Evolutionary conservation across 2,888 invertebrate species (phyloP).

Genomic region (Limnephilus rhombicus): DNA sequence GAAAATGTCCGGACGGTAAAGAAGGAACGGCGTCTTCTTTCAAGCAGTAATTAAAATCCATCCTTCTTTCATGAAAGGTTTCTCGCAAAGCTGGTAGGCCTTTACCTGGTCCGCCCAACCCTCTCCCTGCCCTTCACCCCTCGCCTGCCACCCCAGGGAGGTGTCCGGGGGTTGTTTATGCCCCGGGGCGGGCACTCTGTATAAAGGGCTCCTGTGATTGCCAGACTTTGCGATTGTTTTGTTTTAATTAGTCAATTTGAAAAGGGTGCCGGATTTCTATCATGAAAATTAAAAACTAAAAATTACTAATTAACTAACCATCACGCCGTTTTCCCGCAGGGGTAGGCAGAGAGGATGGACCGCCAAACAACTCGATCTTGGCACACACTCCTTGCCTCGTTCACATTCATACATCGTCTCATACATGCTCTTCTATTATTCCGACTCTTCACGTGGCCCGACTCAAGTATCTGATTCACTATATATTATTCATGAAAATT

Average conservation of each 20-base stretch:
- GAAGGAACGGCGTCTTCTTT: not conserved
- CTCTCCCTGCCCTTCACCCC: not conserved
- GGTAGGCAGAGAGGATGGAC: too few species aligned
- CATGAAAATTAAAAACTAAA: not conserved
- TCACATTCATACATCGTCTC: too few species aligned
- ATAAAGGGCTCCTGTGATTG: not conserved
- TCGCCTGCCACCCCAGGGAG: not conserved
- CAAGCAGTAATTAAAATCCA: conserved; percentile 29
- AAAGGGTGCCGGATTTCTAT: not conserved
- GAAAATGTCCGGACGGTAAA: not conserved
- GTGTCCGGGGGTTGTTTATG: not conserved
- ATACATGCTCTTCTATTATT: too few species aligned
- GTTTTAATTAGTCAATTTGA: not conserved
- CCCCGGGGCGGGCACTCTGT: not conserved
- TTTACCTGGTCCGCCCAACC: not conserved
- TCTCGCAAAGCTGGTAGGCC: not conserved
- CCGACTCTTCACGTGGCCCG: too few species aligned
- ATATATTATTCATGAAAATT: not conserved
- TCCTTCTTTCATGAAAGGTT: conserved; percentile 18
- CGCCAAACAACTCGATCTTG: too few species aligned
- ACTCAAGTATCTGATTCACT: too few species aligned
- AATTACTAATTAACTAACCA: too few species aligned
- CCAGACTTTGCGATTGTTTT: conserved; percentile 26
- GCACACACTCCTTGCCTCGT: too few species aligned
- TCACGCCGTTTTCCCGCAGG: too few species aligned